These are phyloP conservation scores for Heliornis fulica DNA, from an alignment of 2,113 vertebrate genomes.

Conservation along the genomic window DNA sequence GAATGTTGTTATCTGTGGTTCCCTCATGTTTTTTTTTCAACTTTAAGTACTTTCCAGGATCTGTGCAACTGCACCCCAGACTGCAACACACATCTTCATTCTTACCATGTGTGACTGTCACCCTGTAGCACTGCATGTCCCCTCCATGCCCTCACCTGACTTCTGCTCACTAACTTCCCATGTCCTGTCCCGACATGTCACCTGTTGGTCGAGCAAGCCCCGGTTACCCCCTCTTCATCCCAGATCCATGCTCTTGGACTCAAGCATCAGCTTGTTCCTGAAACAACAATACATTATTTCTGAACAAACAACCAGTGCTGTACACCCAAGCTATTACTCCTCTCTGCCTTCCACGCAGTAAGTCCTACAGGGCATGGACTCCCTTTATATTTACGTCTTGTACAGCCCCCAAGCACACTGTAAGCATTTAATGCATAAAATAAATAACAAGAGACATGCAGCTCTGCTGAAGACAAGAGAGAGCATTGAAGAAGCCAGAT, in stretches of 20 bases:
- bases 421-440: constrained; percentile 62
- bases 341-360: not conserved
- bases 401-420: constrained; percentile 31
- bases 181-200: not conserved
- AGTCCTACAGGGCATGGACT: constrained; percentile 22
- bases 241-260: not conserved
- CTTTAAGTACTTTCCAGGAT: not conserved
- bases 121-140: not conserved
- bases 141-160: not conserved
- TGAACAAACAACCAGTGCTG: not conserved
- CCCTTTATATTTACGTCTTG: constrained; percentile 46
- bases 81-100: not conserved
- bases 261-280: not conserved
- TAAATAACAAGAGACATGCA: constrained; percentile 44
- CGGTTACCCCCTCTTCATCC: not conserved
- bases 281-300: not conserved
- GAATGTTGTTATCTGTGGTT: not conserved
- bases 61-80: not conserved
- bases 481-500: not conserved
- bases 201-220: not conserved
- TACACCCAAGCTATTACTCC: not conserved
- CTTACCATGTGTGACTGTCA: not conserved
- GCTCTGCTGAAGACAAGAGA: constrained; percentile 6
- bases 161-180: not conserved
- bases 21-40: not conserved